Percentiles rank a stretch among this genome's conserved stretches.
phyloP scores from a whole-genome alignment of 2,113 vertebrate species.

The Vulpes ferrilata region DNA sequence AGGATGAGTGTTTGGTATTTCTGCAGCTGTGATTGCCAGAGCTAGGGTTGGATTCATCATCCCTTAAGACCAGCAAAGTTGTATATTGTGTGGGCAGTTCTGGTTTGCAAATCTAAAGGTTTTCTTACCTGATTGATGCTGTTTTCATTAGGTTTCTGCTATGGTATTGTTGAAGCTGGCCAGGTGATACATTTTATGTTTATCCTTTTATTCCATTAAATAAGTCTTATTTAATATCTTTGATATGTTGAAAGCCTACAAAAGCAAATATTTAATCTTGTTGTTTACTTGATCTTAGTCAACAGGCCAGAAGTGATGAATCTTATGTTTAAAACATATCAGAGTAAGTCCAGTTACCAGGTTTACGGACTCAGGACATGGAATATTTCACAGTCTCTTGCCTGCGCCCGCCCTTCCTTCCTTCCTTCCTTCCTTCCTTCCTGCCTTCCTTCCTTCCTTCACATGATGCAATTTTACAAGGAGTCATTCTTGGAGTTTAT shows the following conservation, averaged over 20 bases:
- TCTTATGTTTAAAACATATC: background rate
- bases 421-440: fast-evolving
- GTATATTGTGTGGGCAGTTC: background rate
- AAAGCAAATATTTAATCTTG: background rate
- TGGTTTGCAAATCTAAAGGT: background rate
- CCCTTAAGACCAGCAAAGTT: background rate
- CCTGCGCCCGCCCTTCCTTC: background rate
- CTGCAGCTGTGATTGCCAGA: background rate
- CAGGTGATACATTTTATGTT: background rate
- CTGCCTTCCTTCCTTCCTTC: background rate
- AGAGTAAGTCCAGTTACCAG: background rate
- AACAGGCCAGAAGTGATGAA: background rate
- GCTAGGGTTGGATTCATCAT: background rate
- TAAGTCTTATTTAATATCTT: background rate
- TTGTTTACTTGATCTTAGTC: background rate
- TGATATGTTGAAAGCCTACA: background rate
- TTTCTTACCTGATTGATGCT: background rate
- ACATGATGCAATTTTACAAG: background rate
- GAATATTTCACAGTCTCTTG: background rate
- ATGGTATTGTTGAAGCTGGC: background rate
- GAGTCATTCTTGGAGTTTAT: background rate
- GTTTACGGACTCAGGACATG: background rate
- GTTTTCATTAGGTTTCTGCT: background rate
- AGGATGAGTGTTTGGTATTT: background rate
- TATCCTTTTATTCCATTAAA: background rate